A percentile compares a stretch with the other conserved stretches of the same genome.
Evolutionary conservation across 2,113 vertebrate genomes (phyloP).

Genomic region (Daphoenositta chrysoptera): DNA sequence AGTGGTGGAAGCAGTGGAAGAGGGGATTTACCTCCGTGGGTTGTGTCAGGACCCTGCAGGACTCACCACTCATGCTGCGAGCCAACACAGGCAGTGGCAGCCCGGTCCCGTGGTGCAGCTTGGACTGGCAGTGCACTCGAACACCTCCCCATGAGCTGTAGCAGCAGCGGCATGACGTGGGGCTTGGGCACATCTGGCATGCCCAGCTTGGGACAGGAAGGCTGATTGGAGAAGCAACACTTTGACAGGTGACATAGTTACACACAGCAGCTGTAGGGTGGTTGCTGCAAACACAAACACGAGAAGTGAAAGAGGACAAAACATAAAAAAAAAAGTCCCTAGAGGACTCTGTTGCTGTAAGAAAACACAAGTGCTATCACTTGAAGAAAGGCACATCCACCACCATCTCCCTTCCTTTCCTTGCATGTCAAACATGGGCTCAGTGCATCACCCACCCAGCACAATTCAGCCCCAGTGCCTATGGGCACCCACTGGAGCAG

Average conservation of each 20-base stretch:
- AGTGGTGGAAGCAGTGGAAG: not conserved
- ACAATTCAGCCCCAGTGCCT: fast-evolving
- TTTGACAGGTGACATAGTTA: not conserved
- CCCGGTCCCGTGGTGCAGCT: fast-evolving
- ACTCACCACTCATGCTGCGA: fast-evolving
- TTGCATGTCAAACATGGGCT: fast-evolving
- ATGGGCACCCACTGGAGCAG: not conserved
- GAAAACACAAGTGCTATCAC: fast-evolving
- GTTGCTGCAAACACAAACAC: not conserved
- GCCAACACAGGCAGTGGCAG: not conserved
- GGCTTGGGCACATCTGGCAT: not conserved
- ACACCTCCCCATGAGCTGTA: not conserved
- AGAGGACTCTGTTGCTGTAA: not conserved
- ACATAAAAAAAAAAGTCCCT: not conserved
- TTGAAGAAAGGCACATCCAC: not conserved
- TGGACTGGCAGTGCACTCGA: fast-evolving
- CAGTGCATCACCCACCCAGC: not conserved
- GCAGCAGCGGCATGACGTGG: not conserved
- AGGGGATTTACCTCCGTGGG: not conserved
- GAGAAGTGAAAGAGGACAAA: not conserved
- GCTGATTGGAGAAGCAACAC: not conserved
- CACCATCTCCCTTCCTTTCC: not conserved
- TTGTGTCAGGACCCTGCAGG: fast-evolving
- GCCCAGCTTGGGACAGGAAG: not conserved
- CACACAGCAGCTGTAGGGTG: not conserved